Base-by-base conservation (phyloP, 2,113 vertebrate genomes). In the Amphiprion percula region DNA sequence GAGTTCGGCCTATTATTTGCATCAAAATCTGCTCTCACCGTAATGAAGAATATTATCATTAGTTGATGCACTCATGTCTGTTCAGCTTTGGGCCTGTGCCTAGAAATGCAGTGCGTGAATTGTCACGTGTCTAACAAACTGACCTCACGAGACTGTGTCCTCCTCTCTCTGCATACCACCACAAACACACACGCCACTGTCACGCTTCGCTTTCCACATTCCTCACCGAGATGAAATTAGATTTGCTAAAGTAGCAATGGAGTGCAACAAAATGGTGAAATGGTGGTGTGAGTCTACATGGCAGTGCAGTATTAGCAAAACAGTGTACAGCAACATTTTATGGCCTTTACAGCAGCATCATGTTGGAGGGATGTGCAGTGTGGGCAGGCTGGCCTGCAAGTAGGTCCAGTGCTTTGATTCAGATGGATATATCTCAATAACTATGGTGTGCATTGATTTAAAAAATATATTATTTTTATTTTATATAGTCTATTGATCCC, bases 121-220 rank as follows among this genome's bases (percentile, higher is more conserved):
- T 79, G 58, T 79, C 77, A 90, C 70, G 77, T 84, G 75, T 63
- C 56, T 84, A 70, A 87, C 75, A 81, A 74, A 87, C 30, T 80
- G 44, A 80, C 77, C 37, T 86, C 77, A 85, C 84, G 69, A 66
- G 69, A 79, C 70, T 24, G 59, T 84, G 23, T 53, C 19, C 50
- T 77, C 33, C 28, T 71, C 23, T 52, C 19, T 12, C 47, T 54
- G 17, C 67, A 62, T 65, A 28, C 49, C 9, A 19, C 1, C 55
- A 50, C 49, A 16, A 62, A 54, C 77, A 49, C 55, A 76, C 56
- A 53, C 68, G 62, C 53, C 50, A 33, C 24, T 9, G 37, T 63
- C 33, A 28, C 11, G 24, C 5, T 16, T 63, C n/a, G 67, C 71
- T 70, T 53, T 85, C 17, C 23, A 74, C 84, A 88, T 90, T 89